Evolutionary conservation across 2,113 vertebrate genomes (phyloP), one percentile per base, ranked within the genome.

Genomic region (Chrysemys picta): DNA sequence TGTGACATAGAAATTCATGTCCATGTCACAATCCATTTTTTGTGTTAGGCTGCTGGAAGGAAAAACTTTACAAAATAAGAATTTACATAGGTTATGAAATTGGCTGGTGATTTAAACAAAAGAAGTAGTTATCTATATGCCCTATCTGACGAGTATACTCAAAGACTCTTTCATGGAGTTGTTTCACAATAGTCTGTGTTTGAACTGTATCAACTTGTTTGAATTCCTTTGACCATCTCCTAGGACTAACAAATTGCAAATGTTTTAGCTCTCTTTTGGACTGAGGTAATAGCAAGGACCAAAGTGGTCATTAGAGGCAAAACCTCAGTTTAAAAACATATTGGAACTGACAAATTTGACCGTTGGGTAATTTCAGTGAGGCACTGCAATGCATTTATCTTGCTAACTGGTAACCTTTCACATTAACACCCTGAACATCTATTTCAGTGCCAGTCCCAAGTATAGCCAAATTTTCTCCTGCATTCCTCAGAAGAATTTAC

Each of bases 321-420:
- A 92, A 19, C 82, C 27, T 22, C 75, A 93, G 90, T 86, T 96
- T 93, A 93, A 91, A 10, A 95, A 86, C 8, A 47, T 59, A 47
- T 12, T 69, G 94, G 78, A 93, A 91, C 52, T 83, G 83, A 75
- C 91, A 95, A 35, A 76, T 29, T 94, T 83, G 85, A 89, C 93
- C 90, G 69, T 62, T 94, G 31, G 1, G 52, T 72, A 87, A 84
- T 90, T 96, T 92, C 45, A 89, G 82, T 75, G 35, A 88, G 24
- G 85, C 35, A 49, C 29, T 85, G 80, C 85, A 85, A 42, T 79
- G 80, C 1, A 93, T 42, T 82, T 89, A 90, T 90, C 95, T 53
- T 89, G 76, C 88, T 93, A 76, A 86, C 81, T 50, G 84, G 38
- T 62, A 83, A 91, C 69, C 3, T 25, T 95, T 93, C 75, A 76